A percentile compares a stretch with the other conserved stretches of the same genome.
Evolutionary conservation across 2,113 vertebrate species (phyloP).

Genomic region (Coregonus clupeaformis): DNA sequence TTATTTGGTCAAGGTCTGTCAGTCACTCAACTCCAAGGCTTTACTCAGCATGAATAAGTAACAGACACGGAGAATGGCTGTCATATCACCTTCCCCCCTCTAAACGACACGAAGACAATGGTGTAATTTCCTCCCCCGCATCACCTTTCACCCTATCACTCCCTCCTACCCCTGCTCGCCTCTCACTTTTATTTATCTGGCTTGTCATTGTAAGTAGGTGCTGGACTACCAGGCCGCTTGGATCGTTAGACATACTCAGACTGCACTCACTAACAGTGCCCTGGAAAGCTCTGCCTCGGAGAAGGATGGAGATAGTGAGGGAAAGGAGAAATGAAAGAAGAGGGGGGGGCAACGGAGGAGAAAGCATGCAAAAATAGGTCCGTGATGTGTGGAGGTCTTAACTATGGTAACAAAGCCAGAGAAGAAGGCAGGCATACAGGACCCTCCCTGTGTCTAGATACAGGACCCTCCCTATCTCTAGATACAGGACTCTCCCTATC

Average conservation of each 20-base stretch:
- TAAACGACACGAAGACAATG: slow-evolving; percentile 10
- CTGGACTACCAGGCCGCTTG: slow-evolving; percentile 21
- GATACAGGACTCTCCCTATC: no score
- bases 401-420: no score
- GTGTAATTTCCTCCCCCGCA: slow-evolving; percentile 58
- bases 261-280: slow-evolving; percentile 13
- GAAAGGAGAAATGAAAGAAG: not conserved
- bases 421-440: not conserved
- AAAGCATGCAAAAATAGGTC: not conserved
- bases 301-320: no score
- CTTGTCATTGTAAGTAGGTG: slow-evolving; percentile 36
- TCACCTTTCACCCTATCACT: not conserved
- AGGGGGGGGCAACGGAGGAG: not conserved
- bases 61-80: slow-evolving; percentile 59
- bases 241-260: not conserved
- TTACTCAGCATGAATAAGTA: slow-evolving; percentile 76
- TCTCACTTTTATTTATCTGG: slow-evolving; percentile 45
- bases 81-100: slow-evolving; percentile 50
- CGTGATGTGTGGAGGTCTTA: not conserved
- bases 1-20: slow-evolving; percentile 79
- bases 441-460: no score
- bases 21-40: slow-evolving; percentile 73
- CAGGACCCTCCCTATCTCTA: no score
- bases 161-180: not conserved
- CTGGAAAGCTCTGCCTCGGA: not conserved